phyloP scores from a whole-genome alignment of 2,797 vertebrate genomes.

The Catamblyrhynchus diadema region DNA sequence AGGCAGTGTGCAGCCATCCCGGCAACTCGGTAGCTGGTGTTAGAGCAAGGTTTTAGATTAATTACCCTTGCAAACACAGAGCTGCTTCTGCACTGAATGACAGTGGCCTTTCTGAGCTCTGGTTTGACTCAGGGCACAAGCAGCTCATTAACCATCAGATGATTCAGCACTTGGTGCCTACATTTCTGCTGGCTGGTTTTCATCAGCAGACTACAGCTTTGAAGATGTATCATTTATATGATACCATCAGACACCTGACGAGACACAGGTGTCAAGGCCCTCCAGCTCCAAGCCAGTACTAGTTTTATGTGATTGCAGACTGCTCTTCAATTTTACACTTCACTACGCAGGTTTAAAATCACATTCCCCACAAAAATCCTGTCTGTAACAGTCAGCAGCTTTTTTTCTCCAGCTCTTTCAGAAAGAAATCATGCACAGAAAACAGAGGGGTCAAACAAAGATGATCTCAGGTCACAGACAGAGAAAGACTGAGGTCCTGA shows the following conservation, averaged over 20 bases:
- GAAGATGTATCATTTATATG: constrained; percentile 12
- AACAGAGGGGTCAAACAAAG: not conserved
- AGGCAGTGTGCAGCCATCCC: not conserved
- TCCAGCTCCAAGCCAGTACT: not conserved
- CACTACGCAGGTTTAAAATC: not conserved
- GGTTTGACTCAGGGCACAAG: constrained; percentile 22
- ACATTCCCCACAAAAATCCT: not conserved
- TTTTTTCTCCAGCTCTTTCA: not conserved
- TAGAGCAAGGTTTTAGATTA: not conserved
- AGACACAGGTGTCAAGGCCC: constrained; percentile 15
- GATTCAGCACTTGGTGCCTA: constrained; percentile 37
- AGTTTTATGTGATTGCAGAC: not conserved
- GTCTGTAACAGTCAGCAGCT: not conserved
- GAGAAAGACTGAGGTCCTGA: not conserved
- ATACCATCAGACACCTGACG: constrained; percentile 37
- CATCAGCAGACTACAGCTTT: constrained; percentile 25
- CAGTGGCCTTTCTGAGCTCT: not conserved
- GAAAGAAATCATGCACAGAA: not conserved
- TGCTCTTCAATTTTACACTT: not conserved
- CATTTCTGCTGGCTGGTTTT: constrained; percentile 24
- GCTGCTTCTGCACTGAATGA: not conserved
- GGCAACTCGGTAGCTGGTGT: not conserved
- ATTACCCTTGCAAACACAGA: not conserved
- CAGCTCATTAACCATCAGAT: constrained; percentile 34
- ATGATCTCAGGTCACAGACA: not conserved